Evolutionary conservation across 2,797 vertebrate species (phyloP).

Genomic region (Esox masquinongy): DNA sequence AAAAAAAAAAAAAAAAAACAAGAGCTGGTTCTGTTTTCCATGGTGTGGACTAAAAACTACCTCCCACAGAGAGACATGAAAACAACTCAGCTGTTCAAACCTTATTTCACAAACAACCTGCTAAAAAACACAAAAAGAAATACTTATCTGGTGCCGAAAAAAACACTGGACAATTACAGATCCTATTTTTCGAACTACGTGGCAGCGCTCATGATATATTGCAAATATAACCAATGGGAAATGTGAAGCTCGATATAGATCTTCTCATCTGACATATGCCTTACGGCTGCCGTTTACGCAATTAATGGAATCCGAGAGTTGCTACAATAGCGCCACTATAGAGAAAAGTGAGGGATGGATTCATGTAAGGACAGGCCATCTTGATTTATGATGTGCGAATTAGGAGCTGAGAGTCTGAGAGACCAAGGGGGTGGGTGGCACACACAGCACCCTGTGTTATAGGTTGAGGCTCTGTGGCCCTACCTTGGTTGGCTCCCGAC

Average conservation of each 20-base stretch:
- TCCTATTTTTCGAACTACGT: conserved; percentile 71
- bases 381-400: conserved; percentile 79
- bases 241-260: conserved; percentile 45
- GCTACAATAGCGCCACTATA: conserved; percentile 68
- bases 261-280: conserved; percentile 19
- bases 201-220: conserved; percentile 51
- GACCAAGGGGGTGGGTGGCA: conserved; percentile 57
- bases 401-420: conserved; percentile 64
- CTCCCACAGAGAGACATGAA: conserved; percentile 67
- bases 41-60: conserved; percentile 63
- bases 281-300: too few relatives aligned
- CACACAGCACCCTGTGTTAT: conserved; percentile 71
- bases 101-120: conserved; percentile 71
- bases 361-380: conserved; percentile 65
- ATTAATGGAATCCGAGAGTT: conserved; percentile 42
- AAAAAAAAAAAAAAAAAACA: conserved; percentile 57
- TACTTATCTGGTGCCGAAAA: conserved; percentile 71
- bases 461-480: conserved; percentile 54
- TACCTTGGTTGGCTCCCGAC: conserved; percentile 36
- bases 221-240: conserved; percentile 54
- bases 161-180: conserved; percentile 73
- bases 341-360: conserved; percentile 60
- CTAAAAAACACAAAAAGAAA: conserved; percentile 67
- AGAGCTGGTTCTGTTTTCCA: conserved; percentile 69
- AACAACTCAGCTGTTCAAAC: conserved; percentile 58